These are phyloP conservation scores for Drosophila ogumai DNA, from an alignment of 1,140 invertebrate species.

Conservation along the genomic window DNA sequence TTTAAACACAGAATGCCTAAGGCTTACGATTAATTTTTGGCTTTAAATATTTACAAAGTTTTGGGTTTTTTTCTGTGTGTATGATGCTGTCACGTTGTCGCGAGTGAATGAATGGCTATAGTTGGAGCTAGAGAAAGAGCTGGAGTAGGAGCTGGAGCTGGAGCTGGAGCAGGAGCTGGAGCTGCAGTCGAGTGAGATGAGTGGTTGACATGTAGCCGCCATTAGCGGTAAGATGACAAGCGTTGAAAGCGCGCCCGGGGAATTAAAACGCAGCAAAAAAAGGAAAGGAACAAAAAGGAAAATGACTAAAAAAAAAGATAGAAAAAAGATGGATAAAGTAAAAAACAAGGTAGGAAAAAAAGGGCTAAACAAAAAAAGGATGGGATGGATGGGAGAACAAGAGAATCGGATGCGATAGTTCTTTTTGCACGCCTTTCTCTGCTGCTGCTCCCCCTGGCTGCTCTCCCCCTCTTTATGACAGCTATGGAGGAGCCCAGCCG, in stretches of 20 bases:
- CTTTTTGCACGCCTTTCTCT: slow-evolving; percentile 7
- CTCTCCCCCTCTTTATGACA: slow-evolving; percentile 44
- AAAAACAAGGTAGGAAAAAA: slow-evolving; percentile 7
- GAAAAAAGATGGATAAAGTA: slow-evolving; percentile 15
- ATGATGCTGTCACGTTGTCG: slow-evolving; percentile 35
- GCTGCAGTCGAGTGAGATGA: slow-evolving; percentile 66
- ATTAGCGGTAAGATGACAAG: slow-evolving; percentile 82
- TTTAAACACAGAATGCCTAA: no score
- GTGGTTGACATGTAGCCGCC: slow-evolving; percentile 82
- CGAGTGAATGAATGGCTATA: slow-evolving; percentile 42
- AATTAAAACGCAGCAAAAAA: slow-evolving; percentile 69
- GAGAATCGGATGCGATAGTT: slow-evolving; percentile 67
- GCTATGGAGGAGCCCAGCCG: slow-evolving; percentile 55
- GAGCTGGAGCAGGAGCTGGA: slow-evolving; percentile 8
- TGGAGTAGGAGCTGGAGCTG: not conserved
- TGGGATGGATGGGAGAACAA: slow-evolving; percentile 16
- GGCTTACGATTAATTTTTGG: no score
- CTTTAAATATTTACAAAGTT: no score
- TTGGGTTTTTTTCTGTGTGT: not conserved
- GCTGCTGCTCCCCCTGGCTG: no score
- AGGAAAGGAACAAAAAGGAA: not conserved
- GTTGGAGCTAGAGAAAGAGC: slow-evolving; percentile 5
- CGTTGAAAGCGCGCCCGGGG: slow-evolving; percentile 80
- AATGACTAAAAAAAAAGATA: not conserved
- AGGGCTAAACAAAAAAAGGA: slow-evolving; percentile 6